Evolutionary conservation across 2,888 invertebrate genomes (phyloP).

Genomic region (Euphydryas editha): DNA sequence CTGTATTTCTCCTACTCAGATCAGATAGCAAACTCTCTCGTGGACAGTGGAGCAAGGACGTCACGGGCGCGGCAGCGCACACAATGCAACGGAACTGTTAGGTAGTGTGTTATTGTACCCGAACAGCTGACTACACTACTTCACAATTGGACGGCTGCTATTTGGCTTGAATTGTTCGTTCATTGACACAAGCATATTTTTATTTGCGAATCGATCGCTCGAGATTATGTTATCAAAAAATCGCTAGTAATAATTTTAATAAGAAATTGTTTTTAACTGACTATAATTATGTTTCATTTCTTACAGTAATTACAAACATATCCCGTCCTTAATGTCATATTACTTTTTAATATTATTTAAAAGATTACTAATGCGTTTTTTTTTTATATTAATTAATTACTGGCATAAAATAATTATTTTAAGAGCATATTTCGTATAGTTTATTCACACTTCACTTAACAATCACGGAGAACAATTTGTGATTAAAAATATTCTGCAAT

Average conservation of each 20-base stretch:
- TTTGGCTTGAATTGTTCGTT: not conserved
- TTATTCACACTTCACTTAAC: not conserved
- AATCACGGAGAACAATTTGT: not conserved
- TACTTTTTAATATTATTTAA: not conserved
- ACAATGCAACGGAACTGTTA: conserved; percentile 49
- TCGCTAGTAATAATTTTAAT: too few species aligned
- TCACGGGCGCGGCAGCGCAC: conserved; percentile 54
- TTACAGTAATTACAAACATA: too few species aligned
- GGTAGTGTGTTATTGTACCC: conserved; percentile 5
- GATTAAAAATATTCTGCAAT: conserved; percentile 1
- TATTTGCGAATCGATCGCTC: too few species aligned
- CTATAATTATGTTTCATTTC: too few species aligned
- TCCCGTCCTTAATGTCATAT: not conserved
- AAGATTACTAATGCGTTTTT: not conserved
- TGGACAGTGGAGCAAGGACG: conserved; percentile 67
- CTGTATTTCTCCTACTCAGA: not conserved
- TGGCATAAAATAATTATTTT: not conserved
- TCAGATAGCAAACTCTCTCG: conserved; percentile 9
- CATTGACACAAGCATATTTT: not conserved
- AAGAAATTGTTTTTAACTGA: too few species aligned
- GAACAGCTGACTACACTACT: conserved; percentile 10
- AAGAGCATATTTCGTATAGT: not conserved
- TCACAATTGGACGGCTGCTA: not conserved
- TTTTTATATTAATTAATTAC: not conserved
- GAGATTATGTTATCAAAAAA: too few species aligned